Evolutionary conservation across 2,797 vertebrate species (phyloP), one percentile per base, ranked within the genome.

Genomic region (Ctenopoma multispine): DNA sequence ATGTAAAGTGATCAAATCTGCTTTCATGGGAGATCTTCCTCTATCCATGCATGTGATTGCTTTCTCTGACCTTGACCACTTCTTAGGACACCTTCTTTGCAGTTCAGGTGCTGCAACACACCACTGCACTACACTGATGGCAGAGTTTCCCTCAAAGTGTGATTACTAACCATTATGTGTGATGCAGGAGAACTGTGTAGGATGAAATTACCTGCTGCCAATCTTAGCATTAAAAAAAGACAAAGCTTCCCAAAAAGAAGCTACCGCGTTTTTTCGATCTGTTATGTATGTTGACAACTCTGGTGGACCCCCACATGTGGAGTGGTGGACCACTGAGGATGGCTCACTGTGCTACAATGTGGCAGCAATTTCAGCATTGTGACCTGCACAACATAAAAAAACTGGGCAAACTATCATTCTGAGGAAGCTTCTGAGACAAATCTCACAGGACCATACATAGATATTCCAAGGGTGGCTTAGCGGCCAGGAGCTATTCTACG

Each of bases 391-490:
- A 89, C 85, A 82, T 71, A 81, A 80, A 80, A 84, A 86, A 85
- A 82, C 76, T 86, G 85, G 83, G 87, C 72, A 89, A 92, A 92
- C 79, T 81, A 90, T 88, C 84, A 84, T 83, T 92, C 87, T 89
- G 84, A 77, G 81, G 83, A 81, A 90, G 91, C 87, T 89, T 93
- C 81, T 85, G 77, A 92, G 85, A 87, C 87, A 87, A 90, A 89
- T 93, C 92, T 94, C 92, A 55, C 67, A 89, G 90, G 92, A 92
- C 86, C 83, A 72, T 80, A 87, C 85, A 90, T 84, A 92, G 89
- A 89, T 90, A 93, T 92, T 94, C 91, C 84, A 91, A 89, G 85
- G 92, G 90, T 93, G 86, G 90, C 89, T 94, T 91, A 89, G 78
- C 65, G 73, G 91, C 91, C 91, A 92, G 86, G 75, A 91, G 89